Percentiles rank a stretch among this genome's conserved stretches.
Conservation (phyloP, 1,140 invertebrate species). For the Macrotrachela quadricornifera region DNA sequence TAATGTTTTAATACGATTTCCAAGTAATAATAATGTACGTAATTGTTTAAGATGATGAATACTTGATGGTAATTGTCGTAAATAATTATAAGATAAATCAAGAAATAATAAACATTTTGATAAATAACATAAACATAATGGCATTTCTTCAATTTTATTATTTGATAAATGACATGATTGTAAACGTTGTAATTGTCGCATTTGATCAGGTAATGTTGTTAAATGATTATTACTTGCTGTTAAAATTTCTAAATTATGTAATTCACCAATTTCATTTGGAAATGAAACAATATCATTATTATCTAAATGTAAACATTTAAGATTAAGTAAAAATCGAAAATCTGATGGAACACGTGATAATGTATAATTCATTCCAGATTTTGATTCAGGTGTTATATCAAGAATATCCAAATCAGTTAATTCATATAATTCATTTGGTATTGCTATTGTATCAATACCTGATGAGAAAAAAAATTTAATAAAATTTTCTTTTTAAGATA, state of each 20-base stretch:
- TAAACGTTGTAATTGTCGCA: conserved; percentile 19
- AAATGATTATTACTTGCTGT: conserved; percentile 27
- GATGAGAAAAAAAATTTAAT: too few relatives aligned
- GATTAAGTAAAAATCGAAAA: conserved; percentile 21
- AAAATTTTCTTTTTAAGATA: too few relatives aligned
- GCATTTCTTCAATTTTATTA: conserved; percentile 24
- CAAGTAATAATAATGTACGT: conserved; percentile 20
- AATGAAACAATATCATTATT: conserved; percentile 24
- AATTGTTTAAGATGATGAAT: conserved; percentile 21
- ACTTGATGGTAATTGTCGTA: conserved; percentile 15
- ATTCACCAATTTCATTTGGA: conserved; percentile 19
- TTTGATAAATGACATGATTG: conserved; percentile 26
- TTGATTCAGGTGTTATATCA: conserved; percentile 27
- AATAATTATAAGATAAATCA: conserved; percentile 22
- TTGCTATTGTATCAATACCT: too few relatives aligned
- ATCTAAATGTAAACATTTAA: conserved; percentile 24
- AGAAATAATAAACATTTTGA: conserved; percentile 19
- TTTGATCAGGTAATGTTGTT: conserved; percentile 16
- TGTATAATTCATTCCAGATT: conserved; percentile 24
- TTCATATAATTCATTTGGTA: conserved; percentile 15
- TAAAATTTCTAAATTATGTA: conserved; percentile 22
- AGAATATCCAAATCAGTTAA: conserved; percentile 25
- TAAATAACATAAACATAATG: conserved; percentile 13
- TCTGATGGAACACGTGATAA: conserved; percentile 17
- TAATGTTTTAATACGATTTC: conserved; percentile 20